phyloP scores from a whole-genome alignment of 2,797 vertebrate species.

The Bovichtus diacanthus region DNA sequence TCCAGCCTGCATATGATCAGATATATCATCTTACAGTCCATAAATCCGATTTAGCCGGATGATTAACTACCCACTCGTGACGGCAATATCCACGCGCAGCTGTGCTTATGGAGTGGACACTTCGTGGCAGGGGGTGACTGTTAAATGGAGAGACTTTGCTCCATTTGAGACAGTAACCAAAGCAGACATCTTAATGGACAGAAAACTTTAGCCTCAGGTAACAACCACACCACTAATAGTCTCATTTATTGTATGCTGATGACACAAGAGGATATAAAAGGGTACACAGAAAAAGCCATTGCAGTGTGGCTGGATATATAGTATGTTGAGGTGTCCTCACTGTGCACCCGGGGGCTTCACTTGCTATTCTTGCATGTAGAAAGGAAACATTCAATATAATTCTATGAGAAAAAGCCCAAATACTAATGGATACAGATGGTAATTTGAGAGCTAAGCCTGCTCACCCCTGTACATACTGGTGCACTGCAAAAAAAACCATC shows the following conservation, averaged over 20 bases:
- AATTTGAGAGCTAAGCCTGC: neutral
- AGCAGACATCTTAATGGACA: constrained; percentile 32
- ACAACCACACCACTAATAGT: neutral
- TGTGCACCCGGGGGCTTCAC: neutral
- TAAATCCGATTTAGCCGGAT: constrained; percentile 59
- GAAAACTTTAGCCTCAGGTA: constrained; percentile 19
- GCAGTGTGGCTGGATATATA: neutral
- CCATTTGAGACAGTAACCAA: constrained; percentile 19
- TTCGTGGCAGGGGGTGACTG: neutral
- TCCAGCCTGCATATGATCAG: constrained; percentile 41
- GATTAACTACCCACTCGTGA: constrained; percentile 63
- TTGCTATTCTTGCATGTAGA: neutral
- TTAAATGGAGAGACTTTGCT: constrained; percentile 9
- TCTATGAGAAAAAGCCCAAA: neutral
- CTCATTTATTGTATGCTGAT: neutral
- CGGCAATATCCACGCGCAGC: constrained; percentile 32
- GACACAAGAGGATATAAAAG: neutral
- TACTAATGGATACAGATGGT: neutral
- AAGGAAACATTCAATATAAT: neutral
- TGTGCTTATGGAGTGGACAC: constrained; percentile 33
- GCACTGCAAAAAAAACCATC: neutral
- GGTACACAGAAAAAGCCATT: neutral
- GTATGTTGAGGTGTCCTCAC: neutral
- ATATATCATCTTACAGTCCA: constrained; percentile 51
- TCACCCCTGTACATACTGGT: neutral